Conservation (phyloP, 2,888 invertebrate species). For the Conus canariensis region DNA sequence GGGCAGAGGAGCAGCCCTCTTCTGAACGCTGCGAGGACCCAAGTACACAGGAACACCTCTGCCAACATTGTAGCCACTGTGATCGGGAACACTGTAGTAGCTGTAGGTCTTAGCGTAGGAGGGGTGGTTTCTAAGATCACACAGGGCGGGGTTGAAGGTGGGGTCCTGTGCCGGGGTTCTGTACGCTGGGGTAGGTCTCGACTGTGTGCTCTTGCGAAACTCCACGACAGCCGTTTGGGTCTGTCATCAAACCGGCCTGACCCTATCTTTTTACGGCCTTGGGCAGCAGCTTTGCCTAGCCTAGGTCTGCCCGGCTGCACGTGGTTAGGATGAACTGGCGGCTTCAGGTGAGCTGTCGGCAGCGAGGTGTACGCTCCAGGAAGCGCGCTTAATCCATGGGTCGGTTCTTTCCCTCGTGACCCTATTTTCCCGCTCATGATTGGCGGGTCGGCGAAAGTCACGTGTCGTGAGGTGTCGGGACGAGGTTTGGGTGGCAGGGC, state of each 20-base stretch:
- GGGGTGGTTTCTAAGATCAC: not conserved
- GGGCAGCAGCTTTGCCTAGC: not conserved
- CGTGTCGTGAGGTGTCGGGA: constrained; percentile 1
- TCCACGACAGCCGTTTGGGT: not conserved
- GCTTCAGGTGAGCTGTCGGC: not conserved
- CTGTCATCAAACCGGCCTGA: constrained; percentile 9
- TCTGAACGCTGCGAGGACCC: not conserved
- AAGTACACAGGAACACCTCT: not conserved
- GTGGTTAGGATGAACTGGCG: not conserved
- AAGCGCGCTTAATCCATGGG: not conserved
- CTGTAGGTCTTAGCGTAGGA: not conserved
- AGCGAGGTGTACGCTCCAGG: not conserved
- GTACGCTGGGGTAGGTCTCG: not conserved
- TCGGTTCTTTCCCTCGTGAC: not conserved
- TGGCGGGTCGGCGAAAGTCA: constrained; percentile 27
- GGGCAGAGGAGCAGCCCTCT: not conserved
- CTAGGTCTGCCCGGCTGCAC: not conserved
- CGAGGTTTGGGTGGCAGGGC: not conserved
- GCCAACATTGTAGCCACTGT: not conserved
- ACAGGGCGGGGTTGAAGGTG: not conserved
- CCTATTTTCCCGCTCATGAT: not conserved
- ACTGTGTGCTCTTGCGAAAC: not conserved
- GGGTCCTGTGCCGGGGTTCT: not conserved
- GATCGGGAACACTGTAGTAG: not conserved
- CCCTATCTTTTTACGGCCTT: not conserved